These are phyloP conservation scores for Ellobius talpinus DNA, from an alignment of 2,113 vertebrate species.

Conservation along the genomic window DNA sequence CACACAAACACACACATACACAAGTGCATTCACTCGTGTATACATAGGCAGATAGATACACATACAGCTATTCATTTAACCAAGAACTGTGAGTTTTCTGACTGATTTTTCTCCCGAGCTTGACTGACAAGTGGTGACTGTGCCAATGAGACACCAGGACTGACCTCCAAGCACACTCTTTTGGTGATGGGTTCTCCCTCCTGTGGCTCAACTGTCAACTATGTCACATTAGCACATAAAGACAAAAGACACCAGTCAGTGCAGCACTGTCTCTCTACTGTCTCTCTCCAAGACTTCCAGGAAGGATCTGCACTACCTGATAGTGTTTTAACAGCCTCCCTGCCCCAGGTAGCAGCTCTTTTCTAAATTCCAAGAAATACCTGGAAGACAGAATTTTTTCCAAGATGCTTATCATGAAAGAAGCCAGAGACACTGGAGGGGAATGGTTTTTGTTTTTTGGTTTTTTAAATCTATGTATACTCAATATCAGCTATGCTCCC, in stretches of 20 bases:
- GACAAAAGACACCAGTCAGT: not conserved
- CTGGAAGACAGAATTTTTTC: not conserved
- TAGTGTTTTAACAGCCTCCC: not conserved
- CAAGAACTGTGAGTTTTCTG: constrained; percentile 57
- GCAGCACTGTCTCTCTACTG: not conserved
- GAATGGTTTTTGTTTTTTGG: not conserved
- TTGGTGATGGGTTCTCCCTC: not conserved
- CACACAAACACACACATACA: not conserved
- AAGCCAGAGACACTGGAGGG: not conserved
- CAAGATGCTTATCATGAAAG: constrained; percentile 21
- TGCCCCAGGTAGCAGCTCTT: constrained; percentile 7
- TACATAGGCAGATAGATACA: not conserved
- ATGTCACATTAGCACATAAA: not conserved
- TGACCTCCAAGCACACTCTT: not conserved
- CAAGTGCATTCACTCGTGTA: not conserved
- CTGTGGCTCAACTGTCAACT: not conserved
- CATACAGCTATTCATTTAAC: not conserved
- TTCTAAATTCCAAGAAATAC: constrained; percentile 43
- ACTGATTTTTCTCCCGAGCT: not conserved
- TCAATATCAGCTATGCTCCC: not conserved
- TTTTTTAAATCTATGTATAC: not conserved
- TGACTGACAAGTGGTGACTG: not conserved
- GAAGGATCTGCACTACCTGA: not conserved
- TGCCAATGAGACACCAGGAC: not conserved
- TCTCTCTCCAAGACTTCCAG: not conserved